These are phyloP conservation scores for Artemia franciscana DNA, from an alignment of 1,140 invertebrate species.

Conservation along the genomic window DNA sequence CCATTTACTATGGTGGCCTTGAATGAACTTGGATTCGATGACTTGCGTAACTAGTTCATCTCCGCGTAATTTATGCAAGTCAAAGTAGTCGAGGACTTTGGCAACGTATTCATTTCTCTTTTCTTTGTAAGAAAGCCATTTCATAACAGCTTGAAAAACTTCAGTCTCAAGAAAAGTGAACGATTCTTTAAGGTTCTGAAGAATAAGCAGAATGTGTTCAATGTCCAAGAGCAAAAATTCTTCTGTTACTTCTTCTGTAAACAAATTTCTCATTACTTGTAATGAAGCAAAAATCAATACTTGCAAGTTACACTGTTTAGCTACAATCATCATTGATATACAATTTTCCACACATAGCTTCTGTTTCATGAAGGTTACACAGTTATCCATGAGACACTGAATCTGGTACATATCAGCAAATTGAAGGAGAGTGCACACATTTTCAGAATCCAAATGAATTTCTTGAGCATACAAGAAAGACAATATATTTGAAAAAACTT, in stretches of 20 bases:
- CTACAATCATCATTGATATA: neutral
- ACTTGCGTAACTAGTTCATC: neutral
- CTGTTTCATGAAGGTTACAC: neutral
- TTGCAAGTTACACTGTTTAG: neutral
- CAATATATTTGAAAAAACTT: conserved; percentile 3
- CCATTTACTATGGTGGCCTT: neutral
- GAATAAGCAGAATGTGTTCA: neutral
- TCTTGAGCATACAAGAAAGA: neutral
- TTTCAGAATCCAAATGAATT: neutral
- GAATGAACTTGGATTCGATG: neutral
- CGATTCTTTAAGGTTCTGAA: neutral
- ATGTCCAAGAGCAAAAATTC: neutral
- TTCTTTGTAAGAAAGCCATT: neutral
- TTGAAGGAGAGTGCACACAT: neutral
- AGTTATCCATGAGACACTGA: neutral
- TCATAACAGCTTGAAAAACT: neutral
- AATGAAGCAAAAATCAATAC: neutral
- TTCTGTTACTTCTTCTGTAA: neutral
- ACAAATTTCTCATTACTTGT: neutral
- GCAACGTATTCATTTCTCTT: neutral
- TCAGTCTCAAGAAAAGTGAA: neutral
- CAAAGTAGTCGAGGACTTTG: neutral
- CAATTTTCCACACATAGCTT: neutral
- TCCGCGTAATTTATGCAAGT: neutral
- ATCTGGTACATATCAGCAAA: neutral